Percentiles rank a stretch among this genome's conserved stretches.
Evolutionary conservation across 2,113 vertebrate species (phyloP).

Genomic region (Hippopotamus amphibius): DNA sequence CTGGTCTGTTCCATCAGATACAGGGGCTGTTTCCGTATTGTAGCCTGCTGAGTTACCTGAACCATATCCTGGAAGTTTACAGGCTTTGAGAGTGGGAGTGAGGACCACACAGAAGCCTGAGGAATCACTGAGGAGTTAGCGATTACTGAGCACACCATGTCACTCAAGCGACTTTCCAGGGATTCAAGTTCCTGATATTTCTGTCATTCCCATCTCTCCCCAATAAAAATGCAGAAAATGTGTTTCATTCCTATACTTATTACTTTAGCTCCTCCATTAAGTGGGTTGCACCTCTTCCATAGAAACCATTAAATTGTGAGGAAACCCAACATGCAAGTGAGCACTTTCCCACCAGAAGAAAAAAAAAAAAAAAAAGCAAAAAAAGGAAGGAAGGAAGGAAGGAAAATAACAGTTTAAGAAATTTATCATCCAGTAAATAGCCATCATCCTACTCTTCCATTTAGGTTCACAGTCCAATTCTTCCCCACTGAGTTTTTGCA

Average conservation of each 20-base stretch:
- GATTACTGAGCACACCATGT: background rate
- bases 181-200: background rate
- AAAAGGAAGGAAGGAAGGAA: background rate
- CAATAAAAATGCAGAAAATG: background rate
- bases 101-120: background rate
- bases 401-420: background rate
- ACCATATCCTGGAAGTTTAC: background rate
- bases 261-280: background rate
- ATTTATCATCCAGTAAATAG: background rate
- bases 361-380: too few relatives aligned
- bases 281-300: background rate
- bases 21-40: background rate
- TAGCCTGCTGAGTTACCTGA: background rate
- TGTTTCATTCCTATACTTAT: background rate
- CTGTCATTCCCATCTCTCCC: background rate
- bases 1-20: background rate
- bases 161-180: background rate
- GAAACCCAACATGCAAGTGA: background rate
- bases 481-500: background rate
- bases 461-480: background rate
- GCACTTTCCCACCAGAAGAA: background rate
- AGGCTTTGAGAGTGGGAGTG: background rate
- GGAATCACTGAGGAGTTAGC: background rate
- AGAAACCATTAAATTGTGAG: background rate
- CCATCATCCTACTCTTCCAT: background rate